Base-by-base conservation (phyloP, 2,113 vertebrate genomes). In the Misgurnus anguillicaudatus region DNA sequence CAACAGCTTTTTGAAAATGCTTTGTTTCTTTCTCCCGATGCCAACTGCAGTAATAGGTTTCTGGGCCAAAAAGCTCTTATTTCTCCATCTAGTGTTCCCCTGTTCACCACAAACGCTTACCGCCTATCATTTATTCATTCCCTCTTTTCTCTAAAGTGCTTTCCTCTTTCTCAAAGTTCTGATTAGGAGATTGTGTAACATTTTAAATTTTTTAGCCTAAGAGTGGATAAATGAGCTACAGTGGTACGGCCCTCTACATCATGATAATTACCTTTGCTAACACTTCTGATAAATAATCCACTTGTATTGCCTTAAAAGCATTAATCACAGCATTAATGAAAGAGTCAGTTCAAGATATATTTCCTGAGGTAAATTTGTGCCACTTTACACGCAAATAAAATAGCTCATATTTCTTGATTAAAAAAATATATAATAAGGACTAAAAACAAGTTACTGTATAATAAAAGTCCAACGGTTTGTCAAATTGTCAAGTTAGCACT, bases 81-180 rank as follows among this genome's bases (percentile, higher is more conserved):
- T 78, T 64, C 53, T 73, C 67, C 48, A 24, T 74, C 57, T 36
- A 39, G 41, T 16, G n/a, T 6, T 57, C 60, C 51, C 53, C 75
- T 10, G 17, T 31, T 61, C 58, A n/a, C 70, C 63, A 58, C 66
- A 75, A 68, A 66, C 70, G 21, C 78, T 82, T 82, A 75, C 80
- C 74, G 47, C 11, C 36, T 79, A 77, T 75, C 63, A 72, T 84
- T 84, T 84, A 82, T 77, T 82, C 64, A 66, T 62, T 77, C 66
- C 78, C 51, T 57, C 47, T 69, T 72, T 82, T 58, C 11, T n/a
- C 63, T 77, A 57, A 53, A 68, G 79, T 65, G 41, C 71, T 64
- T 76, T 79, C 60, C 45, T 58, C 7, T 55, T 31, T 47, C 65
- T 73, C 71, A 14, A 14, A 58, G 69, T 79, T 82, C 71, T 48